Conservation (phyloP, 53 echinoderm and acorn worm species). For the Temnopleurus reevesii region DNA sequence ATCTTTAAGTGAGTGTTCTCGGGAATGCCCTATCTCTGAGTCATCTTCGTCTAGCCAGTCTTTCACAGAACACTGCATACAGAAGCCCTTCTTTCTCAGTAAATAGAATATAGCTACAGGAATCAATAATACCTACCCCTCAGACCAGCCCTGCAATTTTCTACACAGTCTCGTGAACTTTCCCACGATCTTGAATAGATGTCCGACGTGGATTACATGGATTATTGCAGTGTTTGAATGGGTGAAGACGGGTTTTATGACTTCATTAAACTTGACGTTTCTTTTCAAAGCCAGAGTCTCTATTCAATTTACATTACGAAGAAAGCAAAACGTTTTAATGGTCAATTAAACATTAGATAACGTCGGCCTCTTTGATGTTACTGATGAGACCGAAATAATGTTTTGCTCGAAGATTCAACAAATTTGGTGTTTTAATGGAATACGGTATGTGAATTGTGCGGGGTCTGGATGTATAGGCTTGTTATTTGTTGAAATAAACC, state of each 20-base stretch:
- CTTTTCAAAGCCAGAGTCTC: neutral
- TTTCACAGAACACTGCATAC: neutral
- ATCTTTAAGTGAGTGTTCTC: too few species aligned
- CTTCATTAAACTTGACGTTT: neutral
- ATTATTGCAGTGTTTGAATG: conserved; percentile 4
- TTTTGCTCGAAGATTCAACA: too few species aligned
- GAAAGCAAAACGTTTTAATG: neutral
- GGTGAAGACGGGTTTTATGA: neutral
- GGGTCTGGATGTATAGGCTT: too few species aligned
- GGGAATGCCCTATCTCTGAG: too few species aligned
- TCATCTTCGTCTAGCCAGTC: neutral
- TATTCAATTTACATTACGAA: neutral
- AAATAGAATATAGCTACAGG: neutral
- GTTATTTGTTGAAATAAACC: too few species aligned
- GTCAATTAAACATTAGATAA: neutral
- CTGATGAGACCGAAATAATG: neutral
- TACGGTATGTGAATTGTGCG: too few species aligned
- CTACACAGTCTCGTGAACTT: neutral
- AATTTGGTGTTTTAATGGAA: too few species aligned
- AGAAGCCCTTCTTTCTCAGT: neutral
- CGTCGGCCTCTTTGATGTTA: neutral
- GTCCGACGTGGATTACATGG: neutral
- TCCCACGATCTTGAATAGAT: conserved; percentile 10
- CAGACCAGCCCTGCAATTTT: neutral
- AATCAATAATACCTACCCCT: neutral